Evolutionary conservation across 2,888 invertebrate genomes (phyloP).

Genomic region (Metacarcinus magister): DNA sequence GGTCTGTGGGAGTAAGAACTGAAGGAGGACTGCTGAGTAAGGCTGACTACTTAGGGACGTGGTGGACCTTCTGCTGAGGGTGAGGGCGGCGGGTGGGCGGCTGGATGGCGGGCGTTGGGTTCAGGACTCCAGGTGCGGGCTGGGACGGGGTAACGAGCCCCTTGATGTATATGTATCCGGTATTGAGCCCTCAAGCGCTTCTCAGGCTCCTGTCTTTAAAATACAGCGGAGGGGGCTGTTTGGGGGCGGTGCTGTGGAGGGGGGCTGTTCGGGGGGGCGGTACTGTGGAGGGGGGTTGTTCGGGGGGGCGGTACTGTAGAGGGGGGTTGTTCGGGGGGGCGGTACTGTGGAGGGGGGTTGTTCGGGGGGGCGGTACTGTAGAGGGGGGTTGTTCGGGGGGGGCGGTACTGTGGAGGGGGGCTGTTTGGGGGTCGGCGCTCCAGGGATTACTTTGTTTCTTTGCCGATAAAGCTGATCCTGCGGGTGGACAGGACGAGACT

Average conservation of each 20-base stretch:
- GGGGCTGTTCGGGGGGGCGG: too few species aligned
- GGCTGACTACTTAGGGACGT: background rate
- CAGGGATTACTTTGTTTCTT: background rate
- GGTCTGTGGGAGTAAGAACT: background rate
- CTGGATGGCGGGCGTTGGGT: background rate
- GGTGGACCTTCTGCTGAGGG: background rate
- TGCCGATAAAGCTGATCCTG: background rate
- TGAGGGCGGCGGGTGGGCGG: background rate
- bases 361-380: too few species aligned
- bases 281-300: too few species aligned
- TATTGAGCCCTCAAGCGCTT: constrained; percentile 6
- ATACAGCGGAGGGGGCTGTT: background rate
- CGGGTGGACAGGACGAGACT: background rate
- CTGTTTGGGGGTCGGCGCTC: background rate
- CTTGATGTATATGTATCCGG: constrained; percentile 40
- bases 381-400: too few species aligned
- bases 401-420: too few species aligned
- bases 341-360: too few species aligned
- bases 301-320: too few species aligned
- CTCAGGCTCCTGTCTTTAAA: background rate
- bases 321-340: background rate
- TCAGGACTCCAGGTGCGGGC: background rate
- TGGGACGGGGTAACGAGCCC: background rate
- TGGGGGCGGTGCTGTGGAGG: too few species aligned
- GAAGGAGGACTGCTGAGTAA: background rate